Conservation (phyloP, 2,113 vertebrate species). For the Meriones unguiculatus region DNA sequence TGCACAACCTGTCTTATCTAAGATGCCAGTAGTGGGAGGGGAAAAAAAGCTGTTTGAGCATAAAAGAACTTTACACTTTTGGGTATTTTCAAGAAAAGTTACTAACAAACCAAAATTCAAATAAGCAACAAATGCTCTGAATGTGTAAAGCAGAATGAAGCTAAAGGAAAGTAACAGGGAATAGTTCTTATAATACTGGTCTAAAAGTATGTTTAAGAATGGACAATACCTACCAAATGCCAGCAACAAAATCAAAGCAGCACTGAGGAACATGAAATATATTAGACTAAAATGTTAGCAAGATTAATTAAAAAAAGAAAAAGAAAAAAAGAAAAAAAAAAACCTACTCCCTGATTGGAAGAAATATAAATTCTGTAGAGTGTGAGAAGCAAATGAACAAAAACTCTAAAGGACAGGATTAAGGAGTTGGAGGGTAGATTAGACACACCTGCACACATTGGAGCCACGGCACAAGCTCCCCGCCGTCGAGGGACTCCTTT, state of each 20-base stretch:
- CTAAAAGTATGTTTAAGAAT: neutral
- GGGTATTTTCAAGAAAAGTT: neutral
- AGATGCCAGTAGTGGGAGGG: neutral
- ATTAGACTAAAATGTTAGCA: neutral
- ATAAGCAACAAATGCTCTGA: neutral
- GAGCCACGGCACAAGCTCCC: neutral
- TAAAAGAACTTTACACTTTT: neutral
- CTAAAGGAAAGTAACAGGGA: constrained; percentile 6
- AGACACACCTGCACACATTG: neutral
- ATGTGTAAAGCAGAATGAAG: neutral
- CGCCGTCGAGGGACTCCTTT: neutral
- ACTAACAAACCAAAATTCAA: constrained; percentile 47
- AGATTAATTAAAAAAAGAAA: neutral
- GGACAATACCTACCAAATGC: neutral
- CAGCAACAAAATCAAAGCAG: neutral
- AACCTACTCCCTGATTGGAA: neutral
- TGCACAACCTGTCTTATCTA: neutral
- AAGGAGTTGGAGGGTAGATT: neutral
- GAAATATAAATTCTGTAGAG: neutral
- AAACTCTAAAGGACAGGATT: neutral
- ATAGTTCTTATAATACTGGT: neutral
- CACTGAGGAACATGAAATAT: neutral
- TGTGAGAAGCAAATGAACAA: neutral
- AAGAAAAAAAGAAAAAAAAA: too few species aligned
- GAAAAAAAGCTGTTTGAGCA: neutral